These are phyloP conservation scores for Oryctes rhinoceros DNA, from an alignment of 1,140 invertebrate genomes.

Conservation along the genomic window DNA sequence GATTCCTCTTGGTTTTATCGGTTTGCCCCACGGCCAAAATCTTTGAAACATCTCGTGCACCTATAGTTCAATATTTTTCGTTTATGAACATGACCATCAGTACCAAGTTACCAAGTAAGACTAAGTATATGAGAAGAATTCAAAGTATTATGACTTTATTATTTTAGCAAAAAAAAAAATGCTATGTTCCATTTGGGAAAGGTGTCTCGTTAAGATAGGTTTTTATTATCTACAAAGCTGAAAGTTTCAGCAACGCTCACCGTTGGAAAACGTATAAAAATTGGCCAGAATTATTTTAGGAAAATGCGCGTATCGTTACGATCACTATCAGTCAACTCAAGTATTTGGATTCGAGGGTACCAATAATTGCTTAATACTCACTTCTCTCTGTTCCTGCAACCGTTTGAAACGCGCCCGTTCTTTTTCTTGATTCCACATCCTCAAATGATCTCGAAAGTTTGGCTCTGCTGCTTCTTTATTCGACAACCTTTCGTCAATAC, in stretches of 20 bases:
- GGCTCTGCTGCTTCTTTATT: not conserved
- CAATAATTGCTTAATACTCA: not conserved
- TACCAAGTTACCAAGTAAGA: too few species aligned
- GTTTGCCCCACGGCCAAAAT: conserved; percentile 64
- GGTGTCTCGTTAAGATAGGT: not conserved
- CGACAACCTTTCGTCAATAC: not conserved
- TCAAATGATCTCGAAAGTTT: conserved; percentile 1
- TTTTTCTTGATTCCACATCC: conserved; percentile 36
- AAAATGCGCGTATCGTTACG: not conserved
- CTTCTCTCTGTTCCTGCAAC: conserved; percentile 39
- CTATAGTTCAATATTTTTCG: not conserved
- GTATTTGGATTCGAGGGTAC: too few species aligned
- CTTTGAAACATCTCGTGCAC: conserved; percentile 46
- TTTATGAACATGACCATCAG: too few species aligned
- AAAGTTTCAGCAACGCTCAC: too few species aligned
- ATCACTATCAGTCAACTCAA: too few species aligned
- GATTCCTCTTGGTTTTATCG: conserved; percentile 60
- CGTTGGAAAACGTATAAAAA: too few species aligned
- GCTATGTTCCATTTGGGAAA: not conserved
- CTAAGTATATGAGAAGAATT: too few species aligned
- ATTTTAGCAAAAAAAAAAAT: not conserved
- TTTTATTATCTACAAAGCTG: not conserved
- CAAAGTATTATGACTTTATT: not conserved
- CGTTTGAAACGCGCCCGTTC: conserved; percentile 3
- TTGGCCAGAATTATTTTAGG: not conserved